Percentiles rank a stretch among this genome's conserved stretches.
Evolutionary conservation across 2,113 vertebrate species (phyloP).

Genomic region (Dasypus novemcinctus): DNA sequence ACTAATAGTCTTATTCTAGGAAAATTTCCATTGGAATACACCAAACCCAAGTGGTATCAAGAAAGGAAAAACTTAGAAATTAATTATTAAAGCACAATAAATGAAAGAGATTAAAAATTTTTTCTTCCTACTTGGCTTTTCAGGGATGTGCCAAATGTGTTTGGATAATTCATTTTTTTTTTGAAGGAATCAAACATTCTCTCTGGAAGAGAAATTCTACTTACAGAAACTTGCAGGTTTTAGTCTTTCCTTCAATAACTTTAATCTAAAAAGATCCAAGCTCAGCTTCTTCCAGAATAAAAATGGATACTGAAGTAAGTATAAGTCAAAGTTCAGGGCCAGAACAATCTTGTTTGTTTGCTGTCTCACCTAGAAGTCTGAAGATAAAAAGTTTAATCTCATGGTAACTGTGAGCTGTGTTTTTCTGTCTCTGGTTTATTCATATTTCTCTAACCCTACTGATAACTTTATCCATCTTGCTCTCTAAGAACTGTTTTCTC

Average conservation of each 20-base stretch:
- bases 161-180: not conserved
- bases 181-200: not conserved
- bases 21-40: not conserved
- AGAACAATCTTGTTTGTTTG: slow-evolving; percentile 61
- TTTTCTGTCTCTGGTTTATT: slow-evolving; percentile 61
- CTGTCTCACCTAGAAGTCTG: slow-evolving; percentile 4
- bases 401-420: slow-evolving; percentile 38
- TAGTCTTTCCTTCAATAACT: not conserved
- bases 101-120: not conserved
- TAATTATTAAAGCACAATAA: slow-evolving; percentile 24
- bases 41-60: not conserved
- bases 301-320: slow-evolving; percentile 59
- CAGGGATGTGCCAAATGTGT: not conserved
- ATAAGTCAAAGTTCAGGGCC: slow-evolving; percentile 37
- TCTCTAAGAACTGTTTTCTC: slow-evolving; percentile 50
- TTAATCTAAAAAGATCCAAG: slow-evolving; percentile 37
- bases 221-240: slow-evolving; percentile 22
- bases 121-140: not conserved
- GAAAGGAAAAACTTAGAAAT: not conserved
- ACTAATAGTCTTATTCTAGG: not conserved
- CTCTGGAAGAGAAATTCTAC: slow-evolving; percentile 35
- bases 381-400: slow-evolving; percentile 29
- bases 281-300: slow-evolving; percentile 31
- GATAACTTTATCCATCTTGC: slow-evolving; percentile 66
- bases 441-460: slow-evolving; percentile 70